Evolutionary conservation across 2,113 vertebrate species (phyloP), one percentile per base, ranked within the genome.

Genomic region (Pterophyllum scalare): DNA sequence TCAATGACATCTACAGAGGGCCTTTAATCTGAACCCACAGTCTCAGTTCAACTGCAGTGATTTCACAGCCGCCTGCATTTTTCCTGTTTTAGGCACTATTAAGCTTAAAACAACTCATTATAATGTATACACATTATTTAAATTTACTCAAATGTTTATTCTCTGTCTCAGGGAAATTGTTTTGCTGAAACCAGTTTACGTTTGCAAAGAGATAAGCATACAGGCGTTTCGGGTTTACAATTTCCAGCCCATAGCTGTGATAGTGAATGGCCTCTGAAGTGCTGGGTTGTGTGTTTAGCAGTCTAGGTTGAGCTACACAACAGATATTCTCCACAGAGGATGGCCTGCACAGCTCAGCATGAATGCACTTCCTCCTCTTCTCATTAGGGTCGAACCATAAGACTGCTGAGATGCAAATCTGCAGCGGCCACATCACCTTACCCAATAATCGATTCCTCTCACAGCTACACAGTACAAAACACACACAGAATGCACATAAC

Each of bases 371-470:
- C 57, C 46, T 72, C 12, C 75, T 43, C 67, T 75, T 76, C 86
- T 91, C 89, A 87, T 93, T 92, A 89, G 72, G 43, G 76, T 59
- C 28, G 19, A 84, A 75, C 81, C 56, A 26, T 72, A 54, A 83
- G 40, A 85, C 85, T 10, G 83, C 83, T 80, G 90, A 81, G 89
- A 60, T 22, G 22, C 74, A 85, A 78, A 87, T 78, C 49, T 74
- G 81, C 59, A 9, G 54, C 2, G 56, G 67, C 64, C 64, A 52
- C 88, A 78, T 84, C 74, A 28, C 80, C 60, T 76, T 22, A 43
- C 64, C 60, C 60, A 24, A 58, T 60, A 79, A 91, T 90, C 54
- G 72, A 91, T 84, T 33, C 22, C 77, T 58, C 56, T 67, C 43
- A 40, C 59, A 22, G 75, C 43, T 87, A 57, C 84, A 79, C 59